A percentile compares a stretch with the other conserved stretches of the same genome.
Conservation (phyloP, 2,797 vertebrate genomes). For the Mus minutoides region DNA sequence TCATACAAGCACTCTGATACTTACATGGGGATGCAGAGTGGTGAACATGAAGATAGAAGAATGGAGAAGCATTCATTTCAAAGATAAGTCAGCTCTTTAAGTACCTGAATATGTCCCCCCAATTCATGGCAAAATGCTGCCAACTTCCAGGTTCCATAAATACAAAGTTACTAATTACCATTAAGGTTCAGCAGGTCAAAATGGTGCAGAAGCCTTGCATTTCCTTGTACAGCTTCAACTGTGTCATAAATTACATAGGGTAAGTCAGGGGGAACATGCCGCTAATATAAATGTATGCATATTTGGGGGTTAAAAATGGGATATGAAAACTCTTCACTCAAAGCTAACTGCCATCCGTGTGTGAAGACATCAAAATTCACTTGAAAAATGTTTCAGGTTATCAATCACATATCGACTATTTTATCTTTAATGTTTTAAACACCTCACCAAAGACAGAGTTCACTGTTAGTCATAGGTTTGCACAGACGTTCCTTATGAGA, state of each 20-base stretch:
- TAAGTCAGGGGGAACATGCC: neutral
- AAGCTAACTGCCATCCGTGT: neutral
- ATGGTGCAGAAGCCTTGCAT: neutral
- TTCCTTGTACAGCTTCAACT: neutral
- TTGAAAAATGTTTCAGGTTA: neutral
- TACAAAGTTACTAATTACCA: neutral
- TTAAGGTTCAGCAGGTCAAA: neutral
- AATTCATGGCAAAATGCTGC: neutral
- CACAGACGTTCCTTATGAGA: neutral
- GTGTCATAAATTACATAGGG: neutral
- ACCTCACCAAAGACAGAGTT: neutral
- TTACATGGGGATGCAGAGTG: neutral
- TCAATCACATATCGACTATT: neutral
- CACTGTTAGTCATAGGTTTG: neutral
- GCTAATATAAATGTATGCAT: neutral
- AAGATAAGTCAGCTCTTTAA: constrained; percentile 49
- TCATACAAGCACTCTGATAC: constrained; percentile 67
- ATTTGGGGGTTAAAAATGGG: neutral
- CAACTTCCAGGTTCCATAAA: constrained; percentile 22
- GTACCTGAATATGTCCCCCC: neutral
- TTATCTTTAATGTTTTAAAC: constrained; percentile 13
- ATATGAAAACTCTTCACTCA: neutral
- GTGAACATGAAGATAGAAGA: neutral
- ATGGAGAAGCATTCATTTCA: constrained; percentile 36
- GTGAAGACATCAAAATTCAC: neutral